Evolutionary conservation across 1,140 invertebrate species (phyloP).

Genomic region (Drosophila santomea): DNA sequence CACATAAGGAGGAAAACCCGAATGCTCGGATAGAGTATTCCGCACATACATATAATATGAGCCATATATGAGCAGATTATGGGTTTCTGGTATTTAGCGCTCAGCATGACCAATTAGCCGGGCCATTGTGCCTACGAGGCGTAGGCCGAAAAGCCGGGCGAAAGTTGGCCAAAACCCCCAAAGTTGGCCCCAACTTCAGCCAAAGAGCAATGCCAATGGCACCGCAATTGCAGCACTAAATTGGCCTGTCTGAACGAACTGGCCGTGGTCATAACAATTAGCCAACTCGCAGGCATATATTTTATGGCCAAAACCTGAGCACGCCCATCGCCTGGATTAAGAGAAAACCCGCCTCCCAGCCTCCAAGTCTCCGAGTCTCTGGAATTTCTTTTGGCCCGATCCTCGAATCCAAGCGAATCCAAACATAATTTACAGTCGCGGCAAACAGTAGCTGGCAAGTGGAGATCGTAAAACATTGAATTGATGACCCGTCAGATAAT

Average conservation of each 20-base stretch:
- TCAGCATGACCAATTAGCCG: constrained; percentile 72
- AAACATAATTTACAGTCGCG: constrained; percentile 78
- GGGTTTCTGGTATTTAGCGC: constrained; percentile 62
- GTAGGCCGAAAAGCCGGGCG: constrained; percentile 39
- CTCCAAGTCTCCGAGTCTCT: not conserved
- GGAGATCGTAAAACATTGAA: constrained; percentile 78
- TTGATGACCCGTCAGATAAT: constrained; percentile 83
- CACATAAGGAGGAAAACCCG: constrained; percentile 33
- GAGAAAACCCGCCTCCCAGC: constrained; percentile 21
- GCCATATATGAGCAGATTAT: constrained; percentile 75
- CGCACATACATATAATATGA: constrained; percentile 31
- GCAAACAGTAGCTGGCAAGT: constrained; percentile 80
- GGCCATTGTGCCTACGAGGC: constrained; percentile 44
- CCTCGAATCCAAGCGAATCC: constrained; percentile 18
- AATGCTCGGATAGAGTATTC: not conserved
- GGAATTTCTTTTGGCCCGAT: constrained; percentile 19
- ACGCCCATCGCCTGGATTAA: constrained; percentile 46
- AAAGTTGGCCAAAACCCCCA: constrained; percentile 57
- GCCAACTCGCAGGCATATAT: constrained; percentile 45
- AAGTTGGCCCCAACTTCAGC: not conserved
- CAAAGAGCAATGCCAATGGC: constrained; percentile 38
- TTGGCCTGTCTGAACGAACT: constrained; percentile 58
- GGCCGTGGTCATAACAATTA: constrained; percentile 72
- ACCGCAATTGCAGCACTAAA: constrained; percentile 59
- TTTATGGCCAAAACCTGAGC: constrained; percentile 55